phyloP scores from a whole-genome alignment of 2,797 vertebrate species.

The Neosilurus hyrtlii region DNA sequence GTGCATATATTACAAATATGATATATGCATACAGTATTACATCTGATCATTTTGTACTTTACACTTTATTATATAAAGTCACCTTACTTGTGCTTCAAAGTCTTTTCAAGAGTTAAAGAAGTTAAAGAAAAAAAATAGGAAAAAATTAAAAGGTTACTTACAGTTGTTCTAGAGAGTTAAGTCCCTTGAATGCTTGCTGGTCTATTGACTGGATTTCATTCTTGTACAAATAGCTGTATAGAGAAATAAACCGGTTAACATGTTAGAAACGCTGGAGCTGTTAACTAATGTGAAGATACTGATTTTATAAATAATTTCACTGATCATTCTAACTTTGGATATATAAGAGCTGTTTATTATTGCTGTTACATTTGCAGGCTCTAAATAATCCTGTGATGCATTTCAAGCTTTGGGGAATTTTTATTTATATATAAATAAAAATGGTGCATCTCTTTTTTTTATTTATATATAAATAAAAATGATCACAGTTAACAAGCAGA shows the following conservation, averaged over 20 bases:
- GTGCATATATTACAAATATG: too few relatives aligned
- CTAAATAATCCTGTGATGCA: neutral
- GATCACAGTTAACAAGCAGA: neutral
- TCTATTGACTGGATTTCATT: conserved; percentile 99
- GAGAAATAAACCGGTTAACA: conserved; percentile 83
- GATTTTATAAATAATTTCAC: neutral
- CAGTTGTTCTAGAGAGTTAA: conserved; percentile 99
- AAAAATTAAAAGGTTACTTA: conserved; percentile 80
- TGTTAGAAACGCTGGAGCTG: conserved; percentile 73
- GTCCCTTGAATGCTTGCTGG: conserved; percentile 99
- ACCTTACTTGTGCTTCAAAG: neutral
- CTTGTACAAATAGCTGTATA: conserved; percentile 99
- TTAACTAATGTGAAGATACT: conserved; percentile 27
- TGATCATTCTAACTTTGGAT: neutral
- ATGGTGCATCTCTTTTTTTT: too few relatives aligned
- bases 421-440: neutral
- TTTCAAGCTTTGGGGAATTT: neutral
- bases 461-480: neutral
- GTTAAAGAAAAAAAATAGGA: conserved; percentile 49
- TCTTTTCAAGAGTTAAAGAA: neutral
- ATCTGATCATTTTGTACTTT: too few relatives aligned
- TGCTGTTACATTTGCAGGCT: neutral
- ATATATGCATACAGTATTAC: too few relatives aligned
- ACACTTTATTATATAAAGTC: neutral
- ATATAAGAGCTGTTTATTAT: neutral